These are phyloP conservation scores for Latrodectus hesperus DNA, from an alignment of 2,888 invertebrate species.

Conservation along the genomic window DNA sequence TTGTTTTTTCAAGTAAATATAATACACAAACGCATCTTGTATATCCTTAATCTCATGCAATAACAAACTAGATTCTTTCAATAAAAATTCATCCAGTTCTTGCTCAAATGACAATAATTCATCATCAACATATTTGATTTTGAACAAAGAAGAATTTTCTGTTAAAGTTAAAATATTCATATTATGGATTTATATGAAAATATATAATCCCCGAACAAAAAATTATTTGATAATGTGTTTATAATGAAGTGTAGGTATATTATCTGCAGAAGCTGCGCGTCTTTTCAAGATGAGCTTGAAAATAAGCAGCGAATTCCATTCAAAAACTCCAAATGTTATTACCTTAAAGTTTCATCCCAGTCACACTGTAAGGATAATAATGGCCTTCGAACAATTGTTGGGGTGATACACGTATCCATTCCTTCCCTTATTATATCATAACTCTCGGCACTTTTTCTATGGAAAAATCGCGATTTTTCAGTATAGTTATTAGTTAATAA, in stretches of 20 bases:
- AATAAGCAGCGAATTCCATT: no score
- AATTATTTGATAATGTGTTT: no score
- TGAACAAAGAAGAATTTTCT: no score
- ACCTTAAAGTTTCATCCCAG: constrained; percentile 63
- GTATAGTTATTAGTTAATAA: no score
- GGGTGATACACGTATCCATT: constrained; percentile 50
- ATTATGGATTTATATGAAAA: no score
- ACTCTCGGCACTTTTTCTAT: background rate
- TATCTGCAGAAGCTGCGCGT: no score
- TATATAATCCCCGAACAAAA: no score
- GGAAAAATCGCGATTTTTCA: background rate
- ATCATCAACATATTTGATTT: no score
- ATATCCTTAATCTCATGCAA: constrained; percentile 24
- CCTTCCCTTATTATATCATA: background rate
- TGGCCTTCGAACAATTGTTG: constrained; percentile 43
- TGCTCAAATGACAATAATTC: background rate
- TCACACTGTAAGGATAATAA: constrained; percentile 54
- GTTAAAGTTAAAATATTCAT: no score
- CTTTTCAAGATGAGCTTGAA: no score
- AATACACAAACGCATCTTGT: constrained; percentile 27
- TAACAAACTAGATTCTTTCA: constrained; percentile 30
- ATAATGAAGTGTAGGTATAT: no score
- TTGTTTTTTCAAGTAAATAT: background rate
- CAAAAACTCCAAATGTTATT: constrained; percentile 1
- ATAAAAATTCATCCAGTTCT: constrained; percentile 24